Conservation (phyloP, 1,140 invertebrate species). For the Panulirus ornatus region DNA sequence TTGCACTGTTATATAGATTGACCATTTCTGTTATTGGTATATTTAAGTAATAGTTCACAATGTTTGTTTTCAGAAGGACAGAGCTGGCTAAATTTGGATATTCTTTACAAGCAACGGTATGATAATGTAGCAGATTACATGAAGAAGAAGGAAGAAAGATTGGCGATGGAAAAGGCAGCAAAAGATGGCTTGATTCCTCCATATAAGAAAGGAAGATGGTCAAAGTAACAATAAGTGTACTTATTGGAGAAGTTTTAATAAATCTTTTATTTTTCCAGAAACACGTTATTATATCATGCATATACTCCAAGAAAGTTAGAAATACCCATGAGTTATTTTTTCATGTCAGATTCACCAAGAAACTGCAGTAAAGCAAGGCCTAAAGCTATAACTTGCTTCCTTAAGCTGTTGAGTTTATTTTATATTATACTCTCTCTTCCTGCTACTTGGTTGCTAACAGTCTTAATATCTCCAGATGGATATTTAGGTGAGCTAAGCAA, state of each 20-base stretch:
- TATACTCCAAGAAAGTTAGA: too few species aligned
- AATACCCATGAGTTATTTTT: too few species aligned
- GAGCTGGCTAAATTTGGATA: neutral
- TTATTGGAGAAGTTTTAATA: neutral
- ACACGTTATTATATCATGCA: neutral
- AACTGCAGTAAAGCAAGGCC: too few species aligned
- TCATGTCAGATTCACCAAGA: too few species aligned
- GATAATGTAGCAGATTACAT: conserved; percentile 71
- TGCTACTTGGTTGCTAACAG: too few species aligned
- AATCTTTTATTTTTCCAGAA: neutral
- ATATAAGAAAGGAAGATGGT: conserved; percentile 40
- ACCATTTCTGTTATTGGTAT: too few species aligned
- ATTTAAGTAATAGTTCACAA: neutral
- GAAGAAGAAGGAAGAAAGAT: conserved; percentile 70
- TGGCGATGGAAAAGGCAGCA: conserved; percentile 33
- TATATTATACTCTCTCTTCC: too few species aligned
- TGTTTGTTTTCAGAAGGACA: neutral
- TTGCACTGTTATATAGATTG: too few species aligned
- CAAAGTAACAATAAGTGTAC: neutral
- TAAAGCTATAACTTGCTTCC: too few species aligned
- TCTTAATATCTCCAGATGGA: too few species aligned
- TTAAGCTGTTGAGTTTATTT: too few species aligned
- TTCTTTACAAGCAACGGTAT: conserved; percentile 73
- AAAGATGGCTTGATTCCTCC: neutral
- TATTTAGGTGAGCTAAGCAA: too few species aligned